Evolutionary conservation across 2,888 invertebrate species (phyloP).

Genomic region (Apomyelois bistriatella): DNA sequence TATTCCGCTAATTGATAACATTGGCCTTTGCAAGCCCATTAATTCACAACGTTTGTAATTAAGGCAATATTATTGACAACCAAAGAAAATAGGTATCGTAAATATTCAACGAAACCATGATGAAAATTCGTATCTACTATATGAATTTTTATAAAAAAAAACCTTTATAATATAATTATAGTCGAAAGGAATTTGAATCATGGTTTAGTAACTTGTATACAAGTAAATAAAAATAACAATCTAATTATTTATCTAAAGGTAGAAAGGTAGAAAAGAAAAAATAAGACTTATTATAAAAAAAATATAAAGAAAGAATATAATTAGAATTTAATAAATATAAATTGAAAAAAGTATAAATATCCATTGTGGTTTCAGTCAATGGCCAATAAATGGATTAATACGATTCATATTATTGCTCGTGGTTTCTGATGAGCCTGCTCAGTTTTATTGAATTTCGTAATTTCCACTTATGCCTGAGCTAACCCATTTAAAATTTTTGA

Average conservation of each 20-base stretch:
- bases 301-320: background rate
- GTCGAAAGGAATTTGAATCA: too few species aligned
- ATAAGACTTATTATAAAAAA: too few species aligned
- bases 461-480: background rate
- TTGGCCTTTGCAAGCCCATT: conserved; percentile 9
- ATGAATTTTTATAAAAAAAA: too few species aligned
- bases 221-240: too few species aligned
- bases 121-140: too few species aligned
- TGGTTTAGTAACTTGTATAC: too few species aligned
- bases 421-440: background rate
- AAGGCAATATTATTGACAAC: background rate
- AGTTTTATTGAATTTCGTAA: background rate
- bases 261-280: too few species aligned
- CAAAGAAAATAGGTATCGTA: background rate
- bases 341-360: too few species aligned
- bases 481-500: background rate
- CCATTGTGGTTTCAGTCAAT: background rate
- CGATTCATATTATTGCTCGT: conserved; percentile 1
- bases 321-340: too few species aligned
- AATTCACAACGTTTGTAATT: conserved; percentile 2
- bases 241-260: too few species aligned
- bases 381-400: background rate
- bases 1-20: conserved; percentile 5
- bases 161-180: too few species aligned
- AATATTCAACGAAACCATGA: background rate